A percentile compares a stretch with the other conserved stretches of the same genome.
Conservation (phyloP, 2,113 vertebrate species). For the Colius striatus region DNA sequence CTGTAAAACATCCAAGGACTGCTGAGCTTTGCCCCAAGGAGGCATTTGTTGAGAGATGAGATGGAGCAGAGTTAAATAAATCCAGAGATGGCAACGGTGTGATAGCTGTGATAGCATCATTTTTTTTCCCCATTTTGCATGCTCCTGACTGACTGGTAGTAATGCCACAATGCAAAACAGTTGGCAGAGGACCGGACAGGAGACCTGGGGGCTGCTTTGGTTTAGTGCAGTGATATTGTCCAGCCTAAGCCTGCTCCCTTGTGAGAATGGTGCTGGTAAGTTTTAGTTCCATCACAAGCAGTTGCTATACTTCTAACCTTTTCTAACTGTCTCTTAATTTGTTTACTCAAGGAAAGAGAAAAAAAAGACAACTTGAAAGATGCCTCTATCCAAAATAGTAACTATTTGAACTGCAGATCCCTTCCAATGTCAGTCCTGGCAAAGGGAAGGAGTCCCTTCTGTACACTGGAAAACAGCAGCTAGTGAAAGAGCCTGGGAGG, state of each 20-base stretch:
- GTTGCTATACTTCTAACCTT: background rate
- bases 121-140: background rate
- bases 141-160: background rate
- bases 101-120: background rate
- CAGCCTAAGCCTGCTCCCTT: background rate
- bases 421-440: background rate
- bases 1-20: background rate
- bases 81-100: background rate
- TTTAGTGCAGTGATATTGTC: background rate
- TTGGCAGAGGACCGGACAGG: background rate
- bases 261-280: accelerated
- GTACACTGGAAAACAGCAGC: background rate
- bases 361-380: background rate
- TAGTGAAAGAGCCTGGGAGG: background rate
- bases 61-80: background rate
- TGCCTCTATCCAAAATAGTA: background rate
- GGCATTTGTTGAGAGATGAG: background rate
- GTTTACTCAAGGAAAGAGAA: background rate
- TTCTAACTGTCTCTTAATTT: background rate
- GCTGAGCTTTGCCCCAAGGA: background rate
- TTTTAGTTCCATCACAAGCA: background rate
- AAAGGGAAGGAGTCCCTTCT: background rate
- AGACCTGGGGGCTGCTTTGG: background rate
- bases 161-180: background rate
- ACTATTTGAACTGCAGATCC: background rate